phyloP scores from a whole-genome alignment of 2,113 vertebrate species.

The Bombycilla garrulus region DNA sequence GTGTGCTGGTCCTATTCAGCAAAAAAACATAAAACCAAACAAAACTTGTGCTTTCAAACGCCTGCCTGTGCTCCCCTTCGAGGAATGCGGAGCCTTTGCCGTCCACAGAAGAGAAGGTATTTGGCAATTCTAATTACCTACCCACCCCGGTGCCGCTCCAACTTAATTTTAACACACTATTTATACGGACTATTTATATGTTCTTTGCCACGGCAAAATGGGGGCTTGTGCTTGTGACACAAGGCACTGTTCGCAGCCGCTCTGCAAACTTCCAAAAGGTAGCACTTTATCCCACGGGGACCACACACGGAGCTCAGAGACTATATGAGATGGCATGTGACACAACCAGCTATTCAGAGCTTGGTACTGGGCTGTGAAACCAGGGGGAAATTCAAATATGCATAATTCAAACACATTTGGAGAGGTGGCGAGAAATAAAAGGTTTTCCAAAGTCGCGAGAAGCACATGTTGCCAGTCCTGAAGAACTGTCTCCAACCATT shows the following conservation, averaged over 20 bases:
- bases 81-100: conserved; percentile 36
- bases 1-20: conserved; percentile 65
- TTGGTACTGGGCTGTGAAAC: conserved; percentile 56
- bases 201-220: conserved; percentile 51
- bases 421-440: background rate
- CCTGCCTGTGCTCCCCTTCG: conserved; percentile 51
- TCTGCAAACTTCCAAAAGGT: conserved; percentile 45
- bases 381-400: conserved; percentile 59
- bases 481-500: conserved; percentile 39
- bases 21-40: conserved; percentile 65
- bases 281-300: conserved; percentile 55
- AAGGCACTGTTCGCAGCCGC: conserved; percentile 43
- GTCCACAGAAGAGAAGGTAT: conserved; percentile 53
- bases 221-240: conserved; percentile 57
- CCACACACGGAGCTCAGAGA: conserved; percentile 31
- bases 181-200: conserved; percentile 62
- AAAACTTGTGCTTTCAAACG: conserved; percentile 61
- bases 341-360: conserved; percentile 64
- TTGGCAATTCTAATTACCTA: conserved; percentile 70
- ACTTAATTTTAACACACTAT: conserved; percentile 56
- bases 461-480: conserved; percentile 20
- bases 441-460: background rate
- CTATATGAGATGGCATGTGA: conserved; percentile 50
- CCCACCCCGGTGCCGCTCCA: conserved; percentile 42
- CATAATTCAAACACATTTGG: conserved; percentile 55